A percentile compares a stretch with the other conserved stretches of the same genome.
phyloP scores from a whole-genome alignment of 92 coral and sea anemone genomes.

The Epizoanthus fatuus region DNA sequence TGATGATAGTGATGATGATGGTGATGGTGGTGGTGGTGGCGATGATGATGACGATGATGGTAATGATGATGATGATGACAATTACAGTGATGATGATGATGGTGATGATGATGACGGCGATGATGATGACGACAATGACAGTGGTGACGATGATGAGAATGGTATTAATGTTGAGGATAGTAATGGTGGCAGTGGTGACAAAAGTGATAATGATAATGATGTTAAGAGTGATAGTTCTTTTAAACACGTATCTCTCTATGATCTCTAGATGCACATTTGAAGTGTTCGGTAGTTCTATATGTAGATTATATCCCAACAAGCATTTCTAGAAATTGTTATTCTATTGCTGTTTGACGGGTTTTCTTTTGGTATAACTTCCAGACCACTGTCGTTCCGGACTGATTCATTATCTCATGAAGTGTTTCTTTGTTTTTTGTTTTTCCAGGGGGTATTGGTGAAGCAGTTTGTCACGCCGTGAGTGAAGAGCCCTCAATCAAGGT shows the following conservation, averaged over 20 bases:
- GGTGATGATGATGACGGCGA: neutral
- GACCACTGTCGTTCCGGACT: neutral
- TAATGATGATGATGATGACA: neutral
- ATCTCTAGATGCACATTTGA: too few relatives aligned
- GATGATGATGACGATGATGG: neutral
- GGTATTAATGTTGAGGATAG: too few relatives aligned
- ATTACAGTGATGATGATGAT: too few relatives aligned
- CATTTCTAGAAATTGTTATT: too few relatives aligned
- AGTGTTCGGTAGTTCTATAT: too few relatives aligned
- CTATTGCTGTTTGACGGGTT: too few relatives aligned
- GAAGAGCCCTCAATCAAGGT: slow-evolving; percentile 74
- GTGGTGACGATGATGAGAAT: neutral
- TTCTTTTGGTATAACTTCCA: too few relatives aligned
- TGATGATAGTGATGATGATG: neutral
- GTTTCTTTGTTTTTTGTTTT: neutral
- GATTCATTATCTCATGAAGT: neutral
- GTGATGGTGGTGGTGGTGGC: neutral
- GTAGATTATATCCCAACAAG: too few relatives aligned
- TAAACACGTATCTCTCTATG: too few relatives aligned
- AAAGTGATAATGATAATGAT: too few relatives aligned
- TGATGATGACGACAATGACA: neutral
- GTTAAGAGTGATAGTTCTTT: too few relatives aligned
- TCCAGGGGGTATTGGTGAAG: slow-evolving; percentile 96
- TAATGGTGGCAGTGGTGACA: too few relatives aligned
- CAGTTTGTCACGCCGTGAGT: slow-evolving; percentile 90